Base-by-base conservation (phyloP, 2,888 invertebrate species). In the Drosophila rubida region DNA sequence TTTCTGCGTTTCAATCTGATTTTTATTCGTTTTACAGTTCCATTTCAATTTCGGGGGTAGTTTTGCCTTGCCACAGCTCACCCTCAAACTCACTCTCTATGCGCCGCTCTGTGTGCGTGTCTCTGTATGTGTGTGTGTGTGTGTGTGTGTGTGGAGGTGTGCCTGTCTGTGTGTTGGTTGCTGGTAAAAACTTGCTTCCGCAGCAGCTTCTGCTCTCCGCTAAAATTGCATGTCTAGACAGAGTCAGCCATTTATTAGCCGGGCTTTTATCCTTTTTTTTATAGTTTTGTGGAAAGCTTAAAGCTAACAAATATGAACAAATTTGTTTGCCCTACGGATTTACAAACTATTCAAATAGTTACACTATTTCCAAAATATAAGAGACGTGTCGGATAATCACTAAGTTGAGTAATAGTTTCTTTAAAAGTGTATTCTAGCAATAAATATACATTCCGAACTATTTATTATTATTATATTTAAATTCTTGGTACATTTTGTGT, bases 151-250 rank as follows among this genome's bases (percentile, higher is more conserved):
- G 48, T 62, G 55, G 58, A 59, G 54, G 16, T 51, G 35, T 46
- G n/a, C 13, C 25, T 22, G 37, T 54, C 54, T 64, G 68, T 65
- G 66, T 67, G 58, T 66, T 66, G 64, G 48, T 69, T 75, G n/a
- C 11, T 32, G 8, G 2, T 32, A 49, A 23, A 79, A 75, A 75
- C 22, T 53, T 70, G 82, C 82, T 53, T 54, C 27, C 71, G 50
- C 62, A 70, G 68, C 84, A 66, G 62, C 60, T 62, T 58, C 46
- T 62, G 46, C 49, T 64, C 63, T 2, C 49, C 66, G 68, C 74
- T 69, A 54, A 82, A 81, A 85, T 78, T 75, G 73, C 76, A 82
- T 41, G 82, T 82, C 88, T 82, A 82, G 82, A 82, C 82, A 66
- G 49, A 39, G 49, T 53, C 55, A 35, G 50, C 45, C 64, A 65